These are phyloP conservation scores for Thunnus albacares DNA, from an alignment of 2,797 vertebrate species.

Conservation along the genomic window DNA sequence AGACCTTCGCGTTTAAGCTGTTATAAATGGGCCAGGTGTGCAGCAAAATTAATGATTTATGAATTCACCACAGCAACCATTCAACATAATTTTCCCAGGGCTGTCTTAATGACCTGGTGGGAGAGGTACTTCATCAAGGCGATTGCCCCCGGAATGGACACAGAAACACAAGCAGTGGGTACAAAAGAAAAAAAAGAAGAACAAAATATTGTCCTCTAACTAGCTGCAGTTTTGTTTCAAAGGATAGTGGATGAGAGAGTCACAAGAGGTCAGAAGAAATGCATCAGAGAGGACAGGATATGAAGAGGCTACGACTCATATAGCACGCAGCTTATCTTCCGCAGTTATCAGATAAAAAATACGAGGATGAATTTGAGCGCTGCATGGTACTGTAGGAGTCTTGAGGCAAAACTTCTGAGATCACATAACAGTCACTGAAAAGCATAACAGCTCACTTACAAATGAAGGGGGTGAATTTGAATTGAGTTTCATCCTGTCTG, in stretches of 20 bases:
- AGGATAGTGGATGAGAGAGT: conserved; percentile 54
- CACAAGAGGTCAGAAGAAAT: conserved; percentile 57
- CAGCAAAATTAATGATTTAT: conserved; percentile 87
- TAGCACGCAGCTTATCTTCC: conserved; percentile 51
- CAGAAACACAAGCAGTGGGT: conserved; percentile 70
- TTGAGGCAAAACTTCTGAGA: conserved; percentile 52
- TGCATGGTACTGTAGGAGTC: conserved; percentile 31
- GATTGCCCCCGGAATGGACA: conserved; percentile 74
- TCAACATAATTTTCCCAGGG: conserved; percentile 87
- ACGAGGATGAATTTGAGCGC: conserved; percentile 47
- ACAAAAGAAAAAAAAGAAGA: conserved; percentile 30
- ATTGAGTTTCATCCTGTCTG: conserved; percentile 24
- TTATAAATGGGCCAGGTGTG: conserved; percentile 86
- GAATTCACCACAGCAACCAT: conserved; percentile 82
- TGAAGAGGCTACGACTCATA: conserved; percentile 59
- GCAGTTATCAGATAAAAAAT: conserved; percentile 57
- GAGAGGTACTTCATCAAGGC: conserved; percentile 83
- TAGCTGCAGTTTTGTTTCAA: conserved; percentile 28
- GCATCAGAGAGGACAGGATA: conserved; percentile 60
- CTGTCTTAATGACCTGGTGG: conserved; percentile 87
- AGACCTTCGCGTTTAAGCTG: conserved; percentile 72
- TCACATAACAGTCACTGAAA: conserved; percentile 37
- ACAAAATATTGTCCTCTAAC: conserved; percentile 70
- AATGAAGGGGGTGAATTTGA: conserved; percentile 29
- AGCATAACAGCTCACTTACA: conserved; percentile 50